Percentiles rank a stretch among this genome's conserved stretches.
These are phyloP conservation scores for Promerops cafer DNA, from an alignment of 2,113 vertebrate species.

Conservation along the genomic window DNA sequence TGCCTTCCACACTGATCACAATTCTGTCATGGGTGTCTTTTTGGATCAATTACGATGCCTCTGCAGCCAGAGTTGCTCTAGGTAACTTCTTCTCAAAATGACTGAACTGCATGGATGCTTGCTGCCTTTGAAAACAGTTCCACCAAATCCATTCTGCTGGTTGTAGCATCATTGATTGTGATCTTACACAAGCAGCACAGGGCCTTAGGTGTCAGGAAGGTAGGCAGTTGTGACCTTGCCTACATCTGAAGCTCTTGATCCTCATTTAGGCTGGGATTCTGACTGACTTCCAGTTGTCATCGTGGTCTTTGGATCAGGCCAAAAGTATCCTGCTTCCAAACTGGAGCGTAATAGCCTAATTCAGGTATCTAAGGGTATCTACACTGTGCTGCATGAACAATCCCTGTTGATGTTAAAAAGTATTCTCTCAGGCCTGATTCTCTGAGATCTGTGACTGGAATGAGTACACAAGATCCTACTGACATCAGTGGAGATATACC, in stretches of 20 bases:
- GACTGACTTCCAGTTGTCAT: neutral
- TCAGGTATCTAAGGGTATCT: neutral
- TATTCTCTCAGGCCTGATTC: neutral
- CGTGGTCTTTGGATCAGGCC: neutral
- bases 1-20: conserved; percentile 89
- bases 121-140: neutral
- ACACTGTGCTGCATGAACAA: neutral
- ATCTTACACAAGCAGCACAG: neutral
- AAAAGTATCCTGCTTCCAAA: neutral
- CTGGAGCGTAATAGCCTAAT: neutral
- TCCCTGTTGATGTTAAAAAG: neutral
- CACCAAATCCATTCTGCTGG: neutral
- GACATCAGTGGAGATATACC: neutral
- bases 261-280: neutral
- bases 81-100: conserved; percentile 67
- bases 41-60: conserved; percentile 94
- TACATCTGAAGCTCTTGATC: neutral
- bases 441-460: neutral
- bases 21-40: conserved; percentile 90
- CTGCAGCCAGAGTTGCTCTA: conserved; percentile 91
- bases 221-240: neutral
- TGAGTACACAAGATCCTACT: neutral
- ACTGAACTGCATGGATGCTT: neutral
- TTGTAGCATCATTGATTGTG: neutral
- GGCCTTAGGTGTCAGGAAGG: neutral